phyloP scores from a whole-genome alignment of 2,888 invertebrate genomes.

The Deilephila porcellus region DNA sequence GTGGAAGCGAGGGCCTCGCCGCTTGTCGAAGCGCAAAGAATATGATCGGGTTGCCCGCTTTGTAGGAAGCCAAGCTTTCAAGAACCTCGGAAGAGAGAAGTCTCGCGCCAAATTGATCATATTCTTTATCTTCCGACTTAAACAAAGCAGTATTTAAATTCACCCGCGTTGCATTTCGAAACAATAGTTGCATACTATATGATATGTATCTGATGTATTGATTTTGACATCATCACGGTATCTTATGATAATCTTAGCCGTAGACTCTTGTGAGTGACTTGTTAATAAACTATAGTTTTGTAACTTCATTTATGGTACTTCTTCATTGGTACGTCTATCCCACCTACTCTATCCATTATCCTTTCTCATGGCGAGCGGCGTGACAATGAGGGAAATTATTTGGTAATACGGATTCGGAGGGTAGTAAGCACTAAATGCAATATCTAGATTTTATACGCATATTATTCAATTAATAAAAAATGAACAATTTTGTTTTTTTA shows the following conservation, averaged over 20 bases:
- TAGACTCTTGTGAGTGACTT: constrained; percentile 77
- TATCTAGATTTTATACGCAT: no score
- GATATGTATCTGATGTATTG: constrained; percentile 64
- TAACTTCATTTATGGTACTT: constrained; percentile 71
- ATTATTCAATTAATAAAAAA: no score
- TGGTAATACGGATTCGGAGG: no score
- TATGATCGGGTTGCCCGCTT: constrained; percentile 73
- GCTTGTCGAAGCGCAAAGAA: constrained; percentile 78
- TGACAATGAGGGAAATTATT: constrained; percentile 1
- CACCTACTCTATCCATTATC: constrained; percentile 63
- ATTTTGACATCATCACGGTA: constrained; percentile 60
- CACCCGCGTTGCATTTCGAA: constrained; percentile 66
- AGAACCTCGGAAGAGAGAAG: constrained; percentile 69
- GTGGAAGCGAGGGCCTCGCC: constrained; percentile 66
- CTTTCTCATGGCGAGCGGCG: constrained; percentile 42
- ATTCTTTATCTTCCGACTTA: constrained; percentile 69
- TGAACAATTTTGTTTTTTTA: no score
- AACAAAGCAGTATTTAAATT: constrained; percentile 50
- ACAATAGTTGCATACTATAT: constrained; percentile 62
- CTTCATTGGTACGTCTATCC: constrained; percentile 67
- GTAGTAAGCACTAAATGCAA: no score
- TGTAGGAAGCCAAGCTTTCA: constrained; percentile 67
- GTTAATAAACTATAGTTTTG: constrained; percentile 81
- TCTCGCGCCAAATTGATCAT: constrained; percentile 69
- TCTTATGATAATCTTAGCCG: constrained; percentile 65